Percentiles rank a stretch among this genome's conserved stretches.
These are phyloP conservation scores for Hirudo medicinalis DNA, from an alignment of 1,140 invertebrate species.

Conservation along the genomic window DNA sequence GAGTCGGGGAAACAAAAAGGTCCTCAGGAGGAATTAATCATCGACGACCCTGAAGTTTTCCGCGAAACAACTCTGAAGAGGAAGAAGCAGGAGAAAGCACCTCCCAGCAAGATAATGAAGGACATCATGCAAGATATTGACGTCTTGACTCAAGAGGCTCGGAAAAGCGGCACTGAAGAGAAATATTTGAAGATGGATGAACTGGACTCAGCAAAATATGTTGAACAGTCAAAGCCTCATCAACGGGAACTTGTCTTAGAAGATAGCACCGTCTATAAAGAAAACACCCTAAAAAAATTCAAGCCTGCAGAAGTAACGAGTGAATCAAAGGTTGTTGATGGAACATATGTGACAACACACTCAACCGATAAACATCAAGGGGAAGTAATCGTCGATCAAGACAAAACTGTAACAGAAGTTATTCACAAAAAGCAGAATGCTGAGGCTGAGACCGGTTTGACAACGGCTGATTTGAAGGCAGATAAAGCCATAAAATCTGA, in stretches of 20 bases:
- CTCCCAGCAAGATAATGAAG: slow-evolving; percentile 2
- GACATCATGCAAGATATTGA: slow-evolving; percentile 6
- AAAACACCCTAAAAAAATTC: no score
- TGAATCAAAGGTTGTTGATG: not conserved
- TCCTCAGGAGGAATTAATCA: not conserved
- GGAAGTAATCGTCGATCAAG: not conserved
- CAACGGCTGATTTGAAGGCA: not conserved
- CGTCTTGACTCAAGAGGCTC: not conserved
- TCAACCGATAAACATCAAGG: not conserved
- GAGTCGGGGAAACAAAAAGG: not conserved
- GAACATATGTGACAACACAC: not conserved
- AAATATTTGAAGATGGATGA: not conserved
- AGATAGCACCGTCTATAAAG: no score
- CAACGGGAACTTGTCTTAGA: no score
- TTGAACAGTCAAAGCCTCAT: no score
- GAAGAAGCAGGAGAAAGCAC: not conserved
- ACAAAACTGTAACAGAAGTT: not conserved
- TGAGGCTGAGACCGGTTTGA: not conserved
- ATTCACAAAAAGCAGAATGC: not conserved
- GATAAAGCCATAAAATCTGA: not conserved
- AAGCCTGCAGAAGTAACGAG: no score
- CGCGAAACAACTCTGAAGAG: not conserved
- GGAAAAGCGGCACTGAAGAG: not conserved
- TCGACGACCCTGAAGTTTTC: slow-evolving; percentile 6
- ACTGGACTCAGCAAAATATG: no score